Evolutionary conservation across 1,140 invertebrate species (phyloP).

Genomic region (Ceratina calcarata): DNA sequence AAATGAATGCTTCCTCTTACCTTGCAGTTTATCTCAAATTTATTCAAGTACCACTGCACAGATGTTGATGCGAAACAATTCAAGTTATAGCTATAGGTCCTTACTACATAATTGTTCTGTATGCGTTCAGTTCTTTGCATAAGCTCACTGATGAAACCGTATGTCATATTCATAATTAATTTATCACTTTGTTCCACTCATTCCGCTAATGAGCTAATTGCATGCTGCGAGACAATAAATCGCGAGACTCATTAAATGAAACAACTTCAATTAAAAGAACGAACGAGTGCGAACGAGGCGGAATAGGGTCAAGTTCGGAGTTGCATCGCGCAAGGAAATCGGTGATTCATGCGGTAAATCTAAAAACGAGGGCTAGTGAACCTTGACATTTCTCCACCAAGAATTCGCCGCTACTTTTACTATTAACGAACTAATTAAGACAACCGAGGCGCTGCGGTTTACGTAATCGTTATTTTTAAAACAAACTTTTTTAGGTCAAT

Average conservation of each 20-base stretch:
- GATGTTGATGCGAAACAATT: too few relatives aligned
- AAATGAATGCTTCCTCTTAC: too few relatives aligned
- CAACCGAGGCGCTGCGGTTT: background rate
- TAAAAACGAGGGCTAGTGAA: conserved; percentile 12
- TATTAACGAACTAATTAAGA: conserved; percentile 10
- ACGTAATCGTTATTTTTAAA: background rate
- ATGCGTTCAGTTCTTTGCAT: too few relatives aligned
- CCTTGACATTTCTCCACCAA: conserved; percentile 36
- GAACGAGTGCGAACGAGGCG: background rate
- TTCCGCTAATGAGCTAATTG: background rate
- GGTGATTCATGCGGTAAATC: conserved; percentile 30
- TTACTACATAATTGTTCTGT: too few relatives aligned
- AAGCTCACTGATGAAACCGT: too few relatives aligned
- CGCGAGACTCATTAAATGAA: too few relatives aligned
- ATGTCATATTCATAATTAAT: background rate
- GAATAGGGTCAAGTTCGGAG: conserved; percentile 34
- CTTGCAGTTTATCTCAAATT: too few relatives aligned
- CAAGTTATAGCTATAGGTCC: too few relatives aligned
- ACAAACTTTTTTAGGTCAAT: background rate
- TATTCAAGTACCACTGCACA: too few relatives aligned
- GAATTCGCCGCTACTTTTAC: conserved; percentile 6
- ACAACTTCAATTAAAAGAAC: background rate
- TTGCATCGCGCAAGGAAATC: conserved; percentile 11
- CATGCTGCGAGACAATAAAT: background rate
- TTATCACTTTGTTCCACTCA: background rate